Base-by-base conservation (phyloP, 2,797 vertebrate species). In the Lemur catta region DNA sequence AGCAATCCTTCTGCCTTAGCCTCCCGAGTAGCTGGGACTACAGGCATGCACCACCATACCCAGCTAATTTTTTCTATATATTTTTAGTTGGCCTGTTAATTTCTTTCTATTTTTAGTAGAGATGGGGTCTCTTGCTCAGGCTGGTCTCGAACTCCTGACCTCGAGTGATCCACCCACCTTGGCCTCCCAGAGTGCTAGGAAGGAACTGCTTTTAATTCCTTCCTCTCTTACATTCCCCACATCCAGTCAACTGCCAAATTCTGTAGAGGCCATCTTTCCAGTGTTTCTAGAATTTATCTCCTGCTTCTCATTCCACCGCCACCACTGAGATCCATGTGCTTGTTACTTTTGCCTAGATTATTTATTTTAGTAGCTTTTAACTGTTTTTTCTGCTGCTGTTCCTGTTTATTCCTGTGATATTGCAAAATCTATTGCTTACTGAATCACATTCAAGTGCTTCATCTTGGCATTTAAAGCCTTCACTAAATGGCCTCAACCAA, bases 311-410 rank as follows among this genome's bases (percentile, higher is more conserved):
- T 67, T 80, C 30, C 57, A 35, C 35, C 41, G 55, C 59, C 6
- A 46, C 59, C 46, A 35, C 14, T 81, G 48, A 85, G 52, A 48
- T 57, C 92, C 28, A 63, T 79, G 71, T 67, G 69, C 59, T 61
- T 76, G 61, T 91, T 93, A 52, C 30, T 94, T 78, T 85, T 93
- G 80, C 38, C 30, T 52, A 76, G 59, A 72, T 72, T 89, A 82
- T 67, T 72, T 89, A 82, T 67, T 78, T 75, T 78, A 75, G 84
- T 91, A 92, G 65, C 4, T 86, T 71, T 79, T 82, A 90, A 69
- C 43, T 74, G 69, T 76, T 48, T 55, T 84, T 89, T 63, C 57
- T 65, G 43, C 20, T 71, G 8, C 81, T 76, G 20, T 96, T 88
- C 84, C 52, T 71, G 2, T 52, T n/a, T 69, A 50, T 74, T 94